These are phyloP conservation scores for Lypha dubia DNA, from an alignment of 2,888 invertebrate genomes.

Conservation along the genomic window DNA sequence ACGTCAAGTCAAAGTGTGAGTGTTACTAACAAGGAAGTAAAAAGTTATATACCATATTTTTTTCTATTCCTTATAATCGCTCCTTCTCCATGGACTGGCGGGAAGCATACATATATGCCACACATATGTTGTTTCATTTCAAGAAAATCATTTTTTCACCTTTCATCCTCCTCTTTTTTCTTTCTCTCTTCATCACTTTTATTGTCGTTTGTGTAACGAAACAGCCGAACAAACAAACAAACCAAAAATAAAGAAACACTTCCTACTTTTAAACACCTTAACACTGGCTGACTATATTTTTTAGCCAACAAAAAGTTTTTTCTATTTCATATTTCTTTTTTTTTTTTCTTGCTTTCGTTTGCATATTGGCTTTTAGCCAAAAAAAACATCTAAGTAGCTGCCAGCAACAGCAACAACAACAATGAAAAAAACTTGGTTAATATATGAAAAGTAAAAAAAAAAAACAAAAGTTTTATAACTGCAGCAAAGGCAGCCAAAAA, in stretches of 20 bases:
- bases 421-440: slow-evolving; percentile 48
- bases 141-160: slow-evolving; percentile 46
- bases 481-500: slow-evolving; percentile 22
- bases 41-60: slow-evolving; percentile 7
- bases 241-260: slow-evolving; percentile 54
- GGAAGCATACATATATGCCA: slow-evolving; percentile 8
- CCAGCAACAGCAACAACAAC: neutral
- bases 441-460: slow-evolving; percentile 38
- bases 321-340: neutral
- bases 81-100: neutral
- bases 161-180: neutral
- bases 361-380: slow-evolving; percentile 55
- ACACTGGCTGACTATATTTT: neutral
- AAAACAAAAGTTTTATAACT: slow-evolving; percentile 37
- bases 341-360: neutral
- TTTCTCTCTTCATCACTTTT: neutral
- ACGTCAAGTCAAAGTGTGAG: slow-evolving; percentile 66
- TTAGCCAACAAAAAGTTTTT: slow-evolving; percentile 23
- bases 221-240: too few species aligned
- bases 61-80: neutral
- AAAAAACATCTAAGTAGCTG: neutral
- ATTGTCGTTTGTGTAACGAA: slow-evolving; percentile 43
- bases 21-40: slow-evolving; percentile 70
- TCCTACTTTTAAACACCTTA: slow-evolving; percentile 61
- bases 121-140: slow-evolving; percentile 43